These are phyloP conservation scores for Ypsolopha sequella DNA, from an alignment of 2,888 invertebrate genomes.

Conservation along the genomic window DNA sequence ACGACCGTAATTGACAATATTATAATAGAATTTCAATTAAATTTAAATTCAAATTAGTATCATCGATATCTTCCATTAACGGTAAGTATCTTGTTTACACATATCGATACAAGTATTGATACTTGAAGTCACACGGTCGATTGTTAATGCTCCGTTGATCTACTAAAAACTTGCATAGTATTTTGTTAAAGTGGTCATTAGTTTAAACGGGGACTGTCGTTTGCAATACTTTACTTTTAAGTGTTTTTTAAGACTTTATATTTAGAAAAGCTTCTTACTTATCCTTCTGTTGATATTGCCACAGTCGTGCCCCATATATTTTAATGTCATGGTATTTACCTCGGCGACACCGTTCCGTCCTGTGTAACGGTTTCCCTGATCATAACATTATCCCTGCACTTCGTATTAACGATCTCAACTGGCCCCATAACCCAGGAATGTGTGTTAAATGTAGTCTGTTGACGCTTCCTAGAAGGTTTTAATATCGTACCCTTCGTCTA, in stretches of 20 bases:
- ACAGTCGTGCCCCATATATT: conserved; percentile 24
- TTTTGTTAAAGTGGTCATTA: too few species aligned
- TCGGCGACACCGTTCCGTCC: conserved; percentile 18
- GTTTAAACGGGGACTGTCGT: too few species aligned
- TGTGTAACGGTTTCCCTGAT: conserved; percentile 33
- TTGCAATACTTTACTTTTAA: too few species aligned
- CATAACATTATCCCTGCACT: conserved; percentile 37
- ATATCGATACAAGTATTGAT: not conserved
- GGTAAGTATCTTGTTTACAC: not conserved
- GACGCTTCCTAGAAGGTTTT: conserved; percentile 32
- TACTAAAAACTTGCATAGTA: too few species aligned
- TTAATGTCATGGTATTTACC: conserved; percentile 24
- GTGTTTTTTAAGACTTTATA: too few species aligned
- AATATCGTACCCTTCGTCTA: conserved; percentile 11
- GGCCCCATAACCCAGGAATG: conserved; percentile 36
- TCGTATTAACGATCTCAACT: conserved; percentile 21
- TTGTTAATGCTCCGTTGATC: too few species aligned
- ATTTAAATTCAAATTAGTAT: conserved; percentile 1
- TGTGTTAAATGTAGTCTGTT: conserved; percentile 38
- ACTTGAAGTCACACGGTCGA: too few species aligned
- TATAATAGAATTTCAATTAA: conserved; percentile 52
- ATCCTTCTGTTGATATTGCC: too few species aligned
- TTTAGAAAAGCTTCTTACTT: too few species aligned
- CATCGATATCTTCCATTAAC: not conserved
- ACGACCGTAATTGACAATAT: conserved; percentile 32